Percentiles rank a stretch among this genome's conserved stretches.
These are phyloP conservation scores for Pomacea canaliculata DNA, from an alignment of 2,888 invertebrate species.

Conservation along the genomic window DNA sequence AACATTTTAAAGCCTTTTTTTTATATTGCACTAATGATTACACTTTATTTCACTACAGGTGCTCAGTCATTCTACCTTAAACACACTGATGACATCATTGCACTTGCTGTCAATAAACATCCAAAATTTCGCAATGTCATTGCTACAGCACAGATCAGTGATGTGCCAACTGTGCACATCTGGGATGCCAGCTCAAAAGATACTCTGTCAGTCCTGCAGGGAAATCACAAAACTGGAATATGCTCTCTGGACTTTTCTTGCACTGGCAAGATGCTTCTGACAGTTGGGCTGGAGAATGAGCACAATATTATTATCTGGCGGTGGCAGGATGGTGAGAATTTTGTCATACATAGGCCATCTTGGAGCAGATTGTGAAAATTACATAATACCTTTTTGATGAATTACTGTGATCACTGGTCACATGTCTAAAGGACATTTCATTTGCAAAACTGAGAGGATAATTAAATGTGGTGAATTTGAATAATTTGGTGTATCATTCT, in stretches of 20 bases:
- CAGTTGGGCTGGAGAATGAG: constrained; percentile 66
- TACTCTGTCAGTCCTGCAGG: constrained; percentile 64
- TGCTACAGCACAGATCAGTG: constrained; percentile 69
- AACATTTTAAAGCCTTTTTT: no score
- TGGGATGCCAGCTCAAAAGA: constrained; percentile 67
- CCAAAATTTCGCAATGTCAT: constrained; percentile 67
- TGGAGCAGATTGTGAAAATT: neutral
- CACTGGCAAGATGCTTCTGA: constrained; percentile 67
- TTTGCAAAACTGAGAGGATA: no score
- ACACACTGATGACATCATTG: constrained; percentile 70
- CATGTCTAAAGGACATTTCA: neutral
- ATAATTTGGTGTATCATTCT: no score
- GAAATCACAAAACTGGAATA: constrained; percentile 64
- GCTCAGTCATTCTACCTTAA: constrained; percentile 68
- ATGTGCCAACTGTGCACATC: constrained; percentile 63
- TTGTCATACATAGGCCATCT: neutral
- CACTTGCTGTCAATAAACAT: constrained; percentile 67
- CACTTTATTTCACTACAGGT: constrained; percentile 46
- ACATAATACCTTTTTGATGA: neutral
- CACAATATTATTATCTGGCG: constrained; percentile 68
- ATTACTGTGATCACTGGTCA: neutral
- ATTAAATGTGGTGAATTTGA: no score
- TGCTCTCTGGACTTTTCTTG: constrained; percentile 69
- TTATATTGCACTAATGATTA: no score
- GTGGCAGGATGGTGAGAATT: constrained; percentile 68